Evolutionary conservation across 2,888 invertebrate species (phyloP).

Genomic region (Neuroscelio doddi): DNA sequence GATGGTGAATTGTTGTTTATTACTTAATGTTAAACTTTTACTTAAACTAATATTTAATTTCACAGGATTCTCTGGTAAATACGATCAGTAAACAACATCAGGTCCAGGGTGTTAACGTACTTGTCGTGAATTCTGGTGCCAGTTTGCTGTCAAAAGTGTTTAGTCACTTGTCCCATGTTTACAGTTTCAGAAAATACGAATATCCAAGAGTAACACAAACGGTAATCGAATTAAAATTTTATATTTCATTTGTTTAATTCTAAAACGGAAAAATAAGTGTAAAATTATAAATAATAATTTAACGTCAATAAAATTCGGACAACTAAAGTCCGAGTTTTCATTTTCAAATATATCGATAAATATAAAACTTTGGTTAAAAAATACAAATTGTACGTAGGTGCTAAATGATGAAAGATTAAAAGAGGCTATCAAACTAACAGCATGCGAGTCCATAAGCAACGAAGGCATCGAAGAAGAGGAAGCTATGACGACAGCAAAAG

Average conservation of each 20-base stretch:
- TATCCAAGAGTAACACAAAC: constrained; percentile 79
- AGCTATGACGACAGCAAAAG: constrained; percentile 77
- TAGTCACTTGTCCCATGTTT: constrained; percentile 78
- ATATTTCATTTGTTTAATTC: no score
- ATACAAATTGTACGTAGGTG: no score
- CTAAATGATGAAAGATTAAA: constrained; percentile 82
- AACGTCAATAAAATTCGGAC: no score
- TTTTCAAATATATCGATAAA: no score
- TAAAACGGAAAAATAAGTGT: no score
- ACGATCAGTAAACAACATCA: constrained; percentile 70
- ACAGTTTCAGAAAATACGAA: constrained; percentile 78
- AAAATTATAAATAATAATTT: constrained; percentile 44
- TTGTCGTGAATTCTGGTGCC: constrained; percentile 75
- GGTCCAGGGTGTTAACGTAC: constrained; percentile 75
- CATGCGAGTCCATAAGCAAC: constrained; percentile 74
- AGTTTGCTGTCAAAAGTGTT: constrained; percentile 69
- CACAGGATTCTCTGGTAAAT: constrained; percentile 78
- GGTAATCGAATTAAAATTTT: no score
- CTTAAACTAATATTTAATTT: no score
- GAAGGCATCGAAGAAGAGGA: constrained; percentile 74
- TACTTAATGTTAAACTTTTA: constrained; percentile 14
- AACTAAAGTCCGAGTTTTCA: no score
- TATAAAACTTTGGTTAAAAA: constrained; percentile 1
- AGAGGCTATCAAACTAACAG: constrained; percentile 81
- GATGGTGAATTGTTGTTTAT: no score